A percentile compares a stretch with the other conserved stretches of the same genome.
These are phyloP conservation scores for Crotalus viridis DNA, from an alignment of 2,113 vertebrate species.

Conservation along the genomic window DNA sequence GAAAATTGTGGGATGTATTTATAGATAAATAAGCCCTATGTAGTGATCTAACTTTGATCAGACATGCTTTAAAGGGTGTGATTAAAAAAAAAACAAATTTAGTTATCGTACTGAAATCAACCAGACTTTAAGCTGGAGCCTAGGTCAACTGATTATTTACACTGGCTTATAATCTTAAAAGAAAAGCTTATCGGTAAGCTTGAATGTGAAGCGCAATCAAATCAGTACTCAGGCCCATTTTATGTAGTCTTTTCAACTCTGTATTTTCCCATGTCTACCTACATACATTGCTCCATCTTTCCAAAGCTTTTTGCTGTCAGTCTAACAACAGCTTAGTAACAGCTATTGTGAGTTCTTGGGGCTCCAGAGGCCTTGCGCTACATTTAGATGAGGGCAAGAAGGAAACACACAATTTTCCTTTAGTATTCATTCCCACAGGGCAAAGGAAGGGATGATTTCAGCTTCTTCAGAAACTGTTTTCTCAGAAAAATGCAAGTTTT, in stretches of 20 bases:
- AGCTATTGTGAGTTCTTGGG: slow-evolving; percentile 64
- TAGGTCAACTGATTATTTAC: neutral
- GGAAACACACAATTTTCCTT: slow-evolving; percentile 52
- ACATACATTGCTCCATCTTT: slow-evolving; percentile 76
- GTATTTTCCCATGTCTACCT: slow-evolving; percentile 70
- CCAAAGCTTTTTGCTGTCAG: slow-evolving; percentile 74
- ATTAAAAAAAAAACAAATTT: neutral
- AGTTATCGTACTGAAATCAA: neutral
- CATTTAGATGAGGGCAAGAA: slow-evolving; percentile 51
- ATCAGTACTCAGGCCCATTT: slow-evolving; percentile 44
- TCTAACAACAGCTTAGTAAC: slow-evolving; percentile 72
- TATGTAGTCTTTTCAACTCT: slow-evolving; percentile 55
- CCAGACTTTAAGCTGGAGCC: neutral
- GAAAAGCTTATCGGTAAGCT: neutral
- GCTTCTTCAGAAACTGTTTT: slow-evolving; percentile 60
- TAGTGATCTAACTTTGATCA: neutral
- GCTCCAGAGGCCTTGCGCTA: slow-evolving; percentile 63
- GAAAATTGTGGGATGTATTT: neutral
- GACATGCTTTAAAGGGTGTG: neutral
- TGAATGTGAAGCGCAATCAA: slow-evolving; percentile 10
- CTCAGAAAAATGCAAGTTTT: slow-evolving; percentile 53
- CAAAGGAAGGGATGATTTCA: neutral
- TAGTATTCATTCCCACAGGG: slow-evolving; percentile 58
- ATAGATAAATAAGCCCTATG: neutral
- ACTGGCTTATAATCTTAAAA: neutral